phyloP scores from a whole-genome alignment of 2,888 invertebrate species.

The Euplexia lucipara region DNA sequence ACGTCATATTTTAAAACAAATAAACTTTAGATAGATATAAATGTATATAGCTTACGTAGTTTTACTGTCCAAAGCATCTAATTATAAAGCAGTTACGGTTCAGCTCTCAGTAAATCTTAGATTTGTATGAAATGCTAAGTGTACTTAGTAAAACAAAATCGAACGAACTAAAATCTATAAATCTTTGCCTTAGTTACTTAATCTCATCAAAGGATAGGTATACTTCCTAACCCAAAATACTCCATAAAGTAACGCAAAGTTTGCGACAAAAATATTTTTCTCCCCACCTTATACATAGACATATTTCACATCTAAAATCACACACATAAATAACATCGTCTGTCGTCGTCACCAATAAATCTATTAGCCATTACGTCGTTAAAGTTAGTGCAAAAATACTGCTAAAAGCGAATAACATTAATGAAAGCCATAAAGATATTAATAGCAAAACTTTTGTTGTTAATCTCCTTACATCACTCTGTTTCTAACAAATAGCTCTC shows the following conservation, averaged over 20 bases:
- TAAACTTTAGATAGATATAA: neutral
- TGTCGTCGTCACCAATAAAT: slow-evolving; percentile 57
- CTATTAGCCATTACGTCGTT: slow-evolving; percentile 55
- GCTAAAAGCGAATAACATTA: slow-evolving; percentile 57
- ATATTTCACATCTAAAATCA: slow-evolving; percentile 57
- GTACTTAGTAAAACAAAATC: too few species aligned
- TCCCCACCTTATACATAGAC: slow-evolving; percentile 39
- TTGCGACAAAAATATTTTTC: slow-evolving; percentile 47
- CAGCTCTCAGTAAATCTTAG: too few species aligned
- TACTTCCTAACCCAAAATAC: slow-evolving; percentile 1
- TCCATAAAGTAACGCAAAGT: slow-evolving; percentile 23
- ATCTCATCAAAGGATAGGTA: neutral
- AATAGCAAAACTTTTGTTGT: slow-evolving; percentile 59
- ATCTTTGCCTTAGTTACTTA: neutral
- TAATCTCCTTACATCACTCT: slow-evolving; percentile 57
- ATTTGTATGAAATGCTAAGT: too few species aligned
- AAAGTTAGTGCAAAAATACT: slow-evolving; percentile 58
- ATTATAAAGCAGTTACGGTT: too few species aligned
- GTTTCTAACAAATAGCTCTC: slow-evolving; percentile 48
- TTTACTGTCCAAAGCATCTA: too few species aligned
- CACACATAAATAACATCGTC: slow-evolving; percentile 50
- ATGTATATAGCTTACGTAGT: too few species aligned
- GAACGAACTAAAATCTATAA: too few species aligned
- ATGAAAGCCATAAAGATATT: slow-evolving; percentile 59
- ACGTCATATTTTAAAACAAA: slow-evolving; percentile 1